phyloP scores from a whole-genome alignment of 1,140 invertebrate genomes.

The Nymphalis io region DNA sequence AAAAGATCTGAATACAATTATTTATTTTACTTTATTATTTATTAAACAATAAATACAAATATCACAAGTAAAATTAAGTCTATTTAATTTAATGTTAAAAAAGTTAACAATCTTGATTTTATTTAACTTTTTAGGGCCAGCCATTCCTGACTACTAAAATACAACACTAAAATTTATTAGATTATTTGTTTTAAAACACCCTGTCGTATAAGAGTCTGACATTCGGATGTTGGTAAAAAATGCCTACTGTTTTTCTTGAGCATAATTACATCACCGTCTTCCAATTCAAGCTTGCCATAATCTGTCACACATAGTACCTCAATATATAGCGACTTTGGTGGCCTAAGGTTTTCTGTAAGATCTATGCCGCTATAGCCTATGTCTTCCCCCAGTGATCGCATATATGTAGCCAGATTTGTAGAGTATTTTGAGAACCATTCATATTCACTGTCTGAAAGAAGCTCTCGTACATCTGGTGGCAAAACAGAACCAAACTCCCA shows the following conservation, averaged over 20 bases:
- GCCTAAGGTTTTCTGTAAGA: slow-evolving; percentile 92
- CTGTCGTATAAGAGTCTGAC: slow-evolving; percentile 95
- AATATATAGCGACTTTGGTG: slow-evolving; percentile 95
- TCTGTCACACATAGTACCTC: slow-evolving; percentile 94
- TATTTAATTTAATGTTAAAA: background rate
- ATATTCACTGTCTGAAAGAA: slow-evolving; percentile 90
- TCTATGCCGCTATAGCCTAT: slow-evolving; percentile 88
- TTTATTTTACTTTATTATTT: no score
- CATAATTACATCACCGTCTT: slow-evolving; percentile 93
- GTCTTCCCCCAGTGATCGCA: slow-evolving; percentile 91
- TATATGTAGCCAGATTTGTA: slow-evolving; percentile 92
- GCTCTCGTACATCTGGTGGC: slow-evolving; percentile 90
- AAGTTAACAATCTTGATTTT: background rate
- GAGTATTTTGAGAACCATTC: slow-evolving; percentile 95
- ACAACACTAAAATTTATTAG: background rate
- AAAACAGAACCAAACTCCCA: slow-evolving; percentile 97
- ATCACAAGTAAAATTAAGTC: no score
- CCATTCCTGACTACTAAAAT: background rate
- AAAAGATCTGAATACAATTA: no score
- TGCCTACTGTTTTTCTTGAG: slow-evolving; percentile 96
- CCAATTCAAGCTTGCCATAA: slow-evolving; percentile 96
- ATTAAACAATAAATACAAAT: no score
- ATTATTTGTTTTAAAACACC: slow-evolving; percentile 91
- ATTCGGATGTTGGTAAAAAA: slow-evolving; percentile 92
- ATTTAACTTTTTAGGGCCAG: background rate